Percentiles rank a stretch among this genome's conserved stretches.
Conservation (phyloP, 2,797 vertebrate genomes). For the Chiroxiphia lanceolata region DNA sequence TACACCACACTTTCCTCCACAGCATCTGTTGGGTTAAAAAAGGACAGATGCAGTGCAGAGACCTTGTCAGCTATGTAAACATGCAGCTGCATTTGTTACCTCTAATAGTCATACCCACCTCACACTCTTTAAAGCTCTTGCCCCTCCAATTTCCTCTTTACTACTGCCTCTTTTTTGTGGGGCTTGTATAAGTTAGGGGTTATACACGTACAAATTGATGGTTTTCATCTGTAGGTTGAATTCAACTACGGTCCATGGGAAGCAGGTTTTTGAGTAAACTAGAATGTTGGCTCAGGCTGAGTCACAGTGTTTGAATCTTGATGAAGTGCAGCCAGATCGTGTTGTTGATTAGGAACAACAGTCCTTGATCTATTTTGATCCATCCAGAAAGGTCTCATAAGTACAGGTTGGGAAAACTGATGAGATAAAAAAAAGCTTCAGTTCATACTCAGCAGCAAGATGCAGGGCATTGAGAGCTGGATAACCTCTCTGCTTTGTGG, state of each 20-base stretch:
- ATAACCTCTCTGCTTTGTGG: not conserved
- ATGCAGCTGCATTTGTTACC: not conserved
- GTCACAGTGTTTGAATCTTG: not conserved
- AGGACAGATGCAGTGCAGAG: not conserved
- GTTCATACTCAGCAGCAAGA: not conserved
- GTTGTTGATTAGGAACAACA: not conserved
- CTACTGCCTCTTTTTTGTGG: not conserved
- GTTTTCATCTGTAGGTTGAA: not conserved
- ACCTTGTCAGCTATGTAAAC: fast-evolving
- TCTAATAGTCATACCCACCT: not conserved
- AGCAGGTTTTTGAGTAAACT: not conserved
- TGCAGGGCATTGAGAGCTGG: not conserved
- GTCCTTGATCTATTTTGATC: conserved; percentile 14
- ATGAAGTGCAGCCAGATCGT: not conserved
- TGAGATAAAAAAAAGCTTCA: not conserved
- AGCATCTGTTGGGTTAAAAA: not conserved
- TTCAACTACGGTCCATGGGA: not conserved
- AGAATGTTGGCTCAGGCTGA: not conserved
- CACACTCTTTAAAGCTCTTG: not conserved
- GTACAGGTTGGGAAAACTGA: not conserved
- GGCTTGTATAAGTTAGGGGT: not conserved
- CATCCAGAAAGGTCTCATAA: not conserved
- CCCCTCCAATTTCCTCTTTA: not conserved
- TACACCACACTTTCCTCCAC: not conserved
- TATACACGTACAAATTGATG: not conserved